Evolutionary conservation across 2,888 invertebrate species (phyloP).

Genomic region (Neoitamus cyanurus): DNA sequence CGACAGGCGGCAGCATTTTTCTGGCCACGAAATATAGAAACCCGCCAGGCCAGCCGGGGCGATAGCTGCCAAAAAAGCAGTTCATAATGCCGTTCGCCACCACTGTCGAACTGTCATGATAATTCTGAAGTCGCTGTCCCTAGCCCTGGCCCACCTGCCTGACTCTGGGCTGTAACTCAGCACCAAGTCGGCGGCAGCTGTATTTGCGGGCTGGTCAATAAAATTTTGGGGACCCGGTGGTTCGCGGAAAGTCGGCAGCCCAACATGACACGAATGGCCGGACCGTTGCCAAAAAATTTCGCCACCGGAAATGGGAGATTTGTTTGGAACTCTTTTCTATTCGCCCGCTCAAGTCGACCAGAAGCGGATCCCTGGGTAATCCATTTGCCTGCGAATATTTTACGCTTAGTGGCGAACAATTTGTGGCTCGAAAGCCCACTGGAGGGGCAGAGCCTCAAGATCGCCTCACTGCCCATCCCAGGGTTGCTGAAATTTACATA

Average conservation of each 20-base stretch:
- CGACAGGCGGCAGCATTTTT: slow-evolving; percentile 22
- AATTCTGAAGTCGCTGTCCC: slow-evolving; percentile 2
- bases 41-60: background rate
- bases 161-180: slow-evolving; percentile 36
- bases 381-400: slow-evolving; percentile 33
- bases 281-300: slow-evolving; percentile 56
- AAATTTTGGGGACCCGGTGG: slow-evolving; percentile 21
- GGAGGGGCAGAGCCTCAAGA: background rate
- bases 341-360: background rate
- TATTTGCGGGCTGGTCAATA: slow-evolving; percentile 34
- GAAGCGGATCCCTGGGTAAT: background rate
- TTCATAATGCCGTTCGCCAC: slow-evolving; percentile 15
- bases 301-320: slow-evolving; percentile 63
- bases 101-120: slow-evolving; percentile 39
- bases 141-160: slow-evolving; percentile 32
- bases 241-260: background rate
- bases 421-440: slow-evolving; percentile 28
- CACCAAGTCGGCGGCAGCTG: background rate
- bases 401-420: slow-evolving; percentile 36
- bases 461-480: background rate
- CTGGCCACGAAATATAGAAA: slow-evolving; percentile 19
- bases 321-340: slow-evolving; percentile 59
- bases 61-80: slow-evolving; percentile 29
- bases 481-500: background rate
- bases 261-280: slow-evolving; percentile 27